Conservation (phyloP, 2,888 invertebrate species). For the Epsilonema sp. region DNA sequence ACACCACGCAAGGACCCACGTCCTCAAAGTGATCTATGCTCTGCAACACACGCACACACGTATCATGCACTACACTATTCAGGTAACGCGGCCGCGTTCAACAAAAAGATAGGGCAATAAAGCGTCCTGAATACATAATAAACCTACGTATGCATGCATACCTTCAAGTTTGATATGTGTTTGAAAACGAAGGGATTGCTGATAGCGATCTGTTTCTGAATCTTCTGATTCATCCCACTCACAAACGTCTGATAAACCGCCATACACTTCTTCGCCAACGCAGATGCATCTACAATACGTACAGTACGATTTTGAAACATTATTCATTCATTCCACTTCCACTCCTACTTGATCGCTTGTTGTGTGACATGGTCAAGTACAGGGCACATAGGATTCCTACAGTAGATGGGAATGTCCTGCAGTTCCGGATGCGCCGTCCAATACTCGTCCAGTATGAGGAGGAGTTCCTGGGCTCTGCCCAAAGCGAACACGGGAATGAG, state of each 20-base stretch:
- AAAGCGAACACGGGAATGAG: slow-evolving; percentile 95
- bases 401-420: slow-evolving; percentile 96
- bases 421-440: slow-evolving; percentile 92
- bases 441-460: slow-evolving; percentile 54
- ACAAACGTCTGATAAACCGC: slow-evolving; percentile 98
- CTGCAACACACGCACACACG: slow-evolving; percentile 39
- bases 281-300: slow-evolving; percentile 64
- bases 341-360: too few species aligned
- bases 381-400: slow-evolving; percentile 12
- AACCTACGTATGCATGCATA: too few species aligned
- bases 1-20: slow-evolving; percentile 95
- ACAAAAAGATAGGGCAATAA: too few species aligned
- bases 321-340: too few species aligned
- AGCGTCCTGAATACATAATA: too few species aligned
- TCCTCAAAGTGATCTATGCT: slow-evolving; percentile 99
- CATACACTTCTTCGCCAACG: slow-evolving; percentile 98
- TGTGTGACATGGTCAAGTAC: too few species aligned
- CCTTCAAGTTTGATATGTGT: slow-evolving; percentile 49
- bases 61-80: slow-evolving; percentile 1
- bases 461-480: slow-evolving; percentile 55
- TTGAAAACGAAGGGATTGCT: slow-evolving; percentile 97
- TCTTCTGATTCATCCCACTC: slow-evolving; percentile 97
- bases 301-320: too few species aligned
- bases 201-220: slow-evolving; percentile 80
- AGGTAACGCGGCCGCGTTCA: background rate